Percentiles rank a stretch among this genome's conserved stretches.
Conservation (phyloP, 1,140 invertebrate species). For the Saxidomus purpurata region DNA sequence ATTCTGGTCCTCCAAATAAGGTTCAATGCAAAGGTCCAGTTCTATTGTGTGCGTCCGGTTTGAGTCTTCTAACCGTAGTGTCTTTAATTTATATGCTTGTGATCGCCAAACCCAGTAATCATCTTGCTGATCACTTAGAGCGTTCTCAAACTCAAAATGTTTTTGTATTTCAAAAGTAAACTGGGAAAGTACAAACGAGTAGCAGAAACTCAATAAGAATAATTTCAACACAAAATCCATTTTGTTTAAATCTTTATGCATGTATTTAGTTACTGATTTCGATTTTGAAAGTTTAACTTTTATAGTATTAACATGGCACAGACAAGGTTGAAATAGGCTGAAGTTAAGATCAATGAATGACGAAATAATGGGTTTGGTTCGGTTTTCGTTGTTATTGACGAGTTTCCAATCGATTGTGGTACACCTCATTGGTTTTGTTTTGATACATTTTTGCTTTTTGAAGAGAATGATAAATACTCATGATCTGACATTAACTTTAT, state of each 20-base stretch:
- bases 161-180: conserved; percentile 39
- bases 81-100: conserved; percentile 37
- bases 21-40: conserved; percentile 31
- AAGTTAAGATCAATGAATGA: background rate
- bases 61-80: conserved; percentile 23
- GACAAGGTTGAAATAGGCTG: background rate
- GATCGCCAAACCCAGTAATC: conserved; percentile 57
- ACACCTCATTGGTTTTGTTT: conserved; percentile 1
- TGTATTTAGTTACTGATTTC: background rate
- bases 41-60: conserved; percentile 29
- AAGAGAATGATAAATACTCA: background rate
- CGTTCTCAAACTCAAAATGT: conserved; percentile 58
- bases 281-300: background rate
- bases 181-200: background rate
- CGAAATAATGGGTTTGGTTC: background rate
- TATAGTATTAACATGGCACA: background rate
- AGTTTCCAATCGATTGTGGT: conserved; percentile 10
- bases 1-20: background rate
- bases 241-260: background rate
- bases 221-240: background rate
- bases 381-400: conserved; percentile 7
- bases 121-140: background rate
- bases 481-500: no score
- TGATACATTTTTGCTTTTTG: background rate
- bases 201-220: background rate